These are phyloP conservation scores for Drosophila tristis DNA, from an alignment of 1,140 invertebrate species.

Conservation along the genomic window DNA sequence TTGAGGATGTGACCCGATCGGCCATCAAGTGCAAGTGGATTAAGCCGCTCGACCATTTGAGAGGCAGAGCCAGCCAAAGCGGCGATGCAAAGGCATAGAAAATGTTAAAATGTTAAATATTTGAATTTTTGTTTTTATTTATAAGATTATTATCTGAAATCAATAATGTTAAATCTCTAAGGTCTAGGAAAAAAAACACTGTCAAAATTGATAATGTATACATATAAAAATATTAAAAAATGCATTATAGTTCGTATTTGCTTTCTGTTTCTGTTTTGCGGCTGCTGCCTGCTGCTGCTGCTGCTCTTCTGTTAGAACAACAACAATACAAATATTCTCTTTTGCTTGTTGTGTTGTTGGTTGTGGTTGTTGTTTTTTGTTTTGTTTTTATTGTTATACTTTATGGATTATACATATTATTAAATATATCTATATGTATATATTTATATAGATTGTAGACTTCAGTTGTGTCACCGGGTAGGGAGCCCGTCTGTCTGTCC, in stretches of 20 bases:
- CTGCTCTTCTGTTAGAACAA: constrained; percentile 23
- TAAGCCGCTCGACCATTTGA: constrained; percentile 36
- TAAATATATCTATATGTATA: constrained; percentile 34
- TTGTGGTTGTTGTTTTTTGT: constrained; percentile 37
- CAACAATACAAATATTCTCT: constrained; percentile 71
- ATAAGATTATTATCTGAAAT: constrained; percentile 83
- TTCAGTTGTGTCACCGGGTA: constrained; percentile 37
- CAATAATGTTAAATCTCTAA: constrained; percentile 84
- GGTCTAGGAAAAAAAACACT: constrained; percentile 77
- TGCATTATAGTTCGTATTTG: constrained; percentile 77
- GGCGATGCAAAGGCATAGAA: constrained; percentile 3
- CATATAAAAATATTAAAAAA: constrained; percentile 84
- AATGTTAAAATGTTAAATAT: constrained; percentile 45
- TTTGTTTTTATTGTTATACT: constrained; percentile 60
- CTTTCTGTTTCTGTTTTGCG: constrained; percentile 47
- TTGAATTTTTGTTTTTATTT: constrained; percentile 50
- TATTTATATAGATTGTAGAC: constrained; percentile 49
- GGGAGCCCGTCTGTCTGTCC: too few species aligned
- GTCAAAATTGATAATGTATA: constrained; percentile 84
- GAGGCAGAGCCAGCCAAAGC: neutral
- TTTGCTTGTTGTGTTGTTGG: constrained; percentile 38
- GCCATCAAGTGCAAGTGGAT: constrained; percentile 87
- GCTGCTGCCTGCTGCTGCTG: constrained; percentile 46
- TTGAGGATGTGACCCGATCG: constrained; percentile 85
- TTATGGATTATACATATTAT: constrained; percentile 67